Percentiles rank a stretch among this genome's conserved stretches.
Evolutionary conservation across 2,888 invertebrate genomes (phyloP).

Genomic region (Coremacera marginata): DNA sequence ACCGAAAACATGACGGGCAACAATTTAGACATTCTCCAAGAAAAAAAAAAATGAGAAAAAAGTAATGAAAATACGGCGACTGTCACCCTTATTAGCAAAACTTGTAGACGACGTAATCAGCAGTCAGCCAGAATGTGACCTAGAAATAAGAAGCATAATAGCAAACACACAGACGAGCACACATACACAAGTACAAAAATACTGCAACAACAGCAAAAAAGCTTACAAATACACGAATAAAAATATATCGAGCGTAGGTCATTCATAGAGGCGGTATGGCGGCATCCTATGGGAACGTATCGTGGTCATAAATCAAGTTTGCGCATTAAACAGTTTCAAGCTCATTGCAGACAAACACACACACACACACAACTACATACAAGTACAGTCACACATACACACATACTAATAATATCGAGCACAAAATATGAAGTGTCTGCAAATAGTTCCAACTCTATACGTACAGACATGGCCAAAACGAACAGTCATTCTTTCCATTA

Average conservation of each 20-base stretch:
- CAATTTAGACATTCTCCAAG: too few species aligned
- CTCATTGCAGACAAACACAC: neutral
- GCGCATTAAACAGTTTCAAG: constrained; percentile 9
- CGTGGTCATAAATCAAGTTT: constrained; percentile 34
- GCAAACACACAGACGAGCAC: neutral
- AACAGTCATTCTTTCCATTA: neutral
- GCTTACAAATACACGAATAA: neutral
- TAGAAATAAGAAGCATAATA: neutral
- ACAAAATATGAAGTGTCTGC: neutral
- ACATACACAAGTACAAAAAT: neutral
- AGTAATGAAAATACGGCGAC: too few species aligned
- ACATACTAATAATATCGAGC: neutral
- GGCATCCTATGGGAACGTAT: constrained; percentile 10
- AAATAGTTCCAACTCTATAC: neutral
- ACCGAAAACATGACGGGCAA: too few species aligned
- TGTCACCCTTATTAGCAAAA: too few species aligned
- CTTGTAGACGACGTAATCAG: neutral
- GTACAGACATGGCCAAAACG: neutral
- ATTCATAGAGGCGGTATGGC: neutral
- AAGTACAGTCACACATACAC: too few species aligned
- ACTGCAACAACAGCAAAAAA: neutral
- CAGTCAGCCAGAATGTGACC: neutral
- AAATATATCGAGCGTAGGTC: neutral
- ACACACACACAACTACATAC: constrained; percentile 8
- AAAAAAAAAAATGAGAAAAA: too few species aligned